Evolutionary conservation across 2,888 invertebrate species (phyloP), one percentile per base, ranked within the genome.

Genomic region (Bellardia pandia): DNA sequence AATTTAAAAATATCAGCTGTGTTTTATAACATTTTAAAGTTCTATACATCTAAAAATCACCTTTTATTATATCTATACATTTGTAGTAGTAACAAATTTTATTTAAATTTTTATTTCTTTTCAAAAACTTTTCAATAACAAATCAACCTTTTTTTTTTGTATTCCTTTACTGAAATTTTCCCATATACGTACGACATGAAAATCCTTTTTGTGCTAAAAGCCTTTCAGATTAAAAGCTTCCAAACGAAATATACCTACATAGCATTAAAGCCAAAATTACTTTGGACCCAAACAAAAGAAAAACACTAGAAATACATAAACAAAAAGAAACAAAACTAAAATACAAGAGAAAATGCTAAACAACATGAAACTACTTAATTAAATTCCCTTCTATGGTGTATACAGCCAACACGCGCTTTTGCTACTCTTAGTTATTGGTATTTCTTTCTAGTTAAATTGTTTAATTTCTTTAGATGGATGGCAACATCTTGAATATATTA

Each of bases 311-410:
- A 16, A 2, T 7, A 30, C 37, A 37, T 6, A 37, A 37, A 37
- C 37, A 37, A 37, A 56, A 45, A 42, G 23, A 76, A 84, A 30
- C 30, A 14, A 72, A 56, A 64, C 11, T 33, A 23, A 72, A 64
- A 53, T 69, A 62, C 68, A 68, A 51, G 48, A 42, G 53, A 51
- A 66, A 84, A 66, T 72, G 37, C 30, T 72, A 16, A 62, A 66
- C 30, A 85, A 85, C 33, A 45, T 48, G 23, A 83, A 86, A 86
- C 66, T 84, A 86, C 84, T 84, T 84, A 86, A 86, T 86, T 86
- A 86, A 84, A 86, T 84, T 84, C 58, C 68, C 48, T 71, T 37
- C 64, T 8, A 16, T 48, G 23, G 23, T 66, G 42, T 30, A 30
- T n/a, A 37, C 9, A 56, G 6, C 23, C 68, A 77, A 68, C 75